Base-by-base conservation (phyloP, 2,797 vertebrate genomes). In the Crypturellus tataupa region DNA sequence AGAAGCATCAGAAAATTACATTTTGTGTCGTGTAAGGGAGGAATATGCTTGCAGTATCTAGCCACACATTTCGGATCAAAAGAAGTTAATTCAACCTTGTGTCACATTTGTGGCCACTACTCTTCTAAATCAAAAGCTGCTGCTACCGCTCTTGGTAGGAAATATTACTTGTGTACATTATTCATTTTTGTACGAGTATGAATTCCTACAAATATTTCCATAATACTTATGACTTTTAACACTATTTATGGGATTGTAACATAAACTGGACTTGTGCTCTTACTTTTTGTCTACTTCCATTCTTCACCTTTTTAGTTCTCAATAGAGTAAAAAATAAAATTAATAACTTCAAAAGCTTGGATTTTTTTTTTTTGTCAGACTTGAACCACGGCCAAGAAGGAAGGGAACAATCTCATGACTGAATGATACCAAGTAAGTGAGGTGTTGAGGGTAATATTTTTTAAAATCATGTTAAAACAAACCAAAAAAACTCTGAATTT, bases 121-220 rank as follows among this genome's bases (percentile, higher is more conserved):
- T 13, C 10, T 75, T 58, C 46, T 93, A 89, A 94, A 93, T 91
- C 67, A 81, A 81, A 94, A n/a, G 19, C 78, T 86, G 16, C 31
- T 89, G n/a, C 27, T 93, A 73, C 77, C 87, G 56, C 81, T 85
- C 68, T 71, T 0, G 0, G 82, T 71, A 82, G 71, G 71, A 95
- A 95, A 89, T 73, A 68, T 4, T 92, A 78, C 75, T 78, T 77
- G 69, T 73, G 51, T 60, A 70, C 59, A 64, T 62, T 60, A 70
- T 59, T 63, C 27, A 46, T 72, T 91, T 92, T 75, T 95, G 70
- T 64, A 33, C 25, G 58, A 73, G 29, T 70, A 44, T 64, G 71
- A 95, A 93, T 92, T 65, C 13, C 86, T 79, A 84, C 86, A 94
- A 95, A 56, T 88, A 95, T 88, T 95, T 95, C 59, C 35, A 88